Evolutionary conservation across 2,888 invertebrate species (phyloP), one percentile per base, ranked within the genome.

Genomic region (Papilio protenor): DNA sequence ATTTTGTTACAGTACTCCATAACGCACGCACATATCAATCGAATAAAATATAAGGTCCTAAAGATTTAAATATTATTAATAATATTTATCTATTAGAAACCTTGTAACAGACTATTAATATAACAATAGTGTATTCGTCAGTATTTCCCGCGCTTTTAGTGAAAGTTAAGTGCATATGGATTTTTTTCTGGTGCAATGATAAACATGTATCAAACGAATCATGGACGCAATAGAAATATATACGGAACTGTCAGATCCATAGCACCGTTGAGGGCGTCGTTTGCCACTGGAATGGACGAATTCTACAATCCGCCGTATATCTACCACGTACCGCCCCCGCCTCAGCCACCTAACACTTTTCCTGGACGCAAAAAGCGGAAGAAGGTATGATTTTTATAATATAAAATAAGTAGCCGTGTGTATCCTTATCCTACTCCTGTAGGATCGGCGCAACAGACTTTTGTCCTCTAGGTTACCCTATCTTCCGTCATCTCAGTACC

Each of bases 281-380:
- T 93, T 55, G 84, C 91, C 27, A 83, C 88, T 10, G 77, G 90
- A 6, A 82, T 91, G 49, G 94, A 94, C 64, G 94, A 94, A 72
- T 81, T 93, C 59, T 92, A 87, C 81, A 87, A 89, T 1, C 91
- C 93, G 64, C 92, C 93, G 14, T 94, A 94, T 83, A 93, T 94
- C 84, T 94, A 92, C 86, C 94, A 94, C 81, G 88, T 94, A 73
- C 94, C 93, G 79, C 93, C 94, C 8, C 90, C 89, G 21, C 91
- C 90, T 66, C 92, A 92, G 81, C 88, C 92, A 16, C 81, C 93
- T 76, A 93, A 92, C 84, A 94, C 94, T 16, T 94, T 90, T 84
- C 94, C 94, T 89, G 93, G 92, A 81, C 92, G 94, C 79, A 94
- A 94, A 79, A 91, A 92, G 82, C 90, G 93, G 66, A 94, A 94